A percentile compares a stretch with the other conserved stretches of the same genome.
These are phyloP conservation scores for Apeltes quadracus DNA, from an alignment of 2,113 vertebrate species.

Conservation along the genomic window DNA sequence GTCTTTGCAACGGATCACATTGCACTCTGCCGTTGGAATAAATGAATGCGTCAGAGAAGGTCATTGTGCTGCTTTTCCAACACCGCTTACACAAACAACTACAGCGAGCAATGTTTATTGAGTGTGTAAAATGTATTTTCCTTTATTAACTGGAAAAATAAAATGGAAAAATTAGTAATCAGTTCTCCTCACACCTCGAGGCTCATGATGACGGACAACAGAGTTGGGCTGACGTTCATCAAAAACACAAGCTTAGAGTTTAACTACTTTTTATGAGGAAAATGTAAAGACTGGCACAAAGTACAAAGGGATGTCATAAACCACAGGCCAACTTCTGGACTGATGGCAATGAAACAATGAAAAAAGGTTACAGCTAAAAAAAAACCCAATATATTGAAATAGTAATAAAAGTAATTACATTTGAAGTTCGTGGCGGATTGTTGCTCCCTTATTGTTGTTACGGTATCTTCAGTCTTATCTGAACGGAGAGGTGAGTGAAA, in stretches of 20 bases:
- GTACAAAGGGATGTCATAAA: not conserved
- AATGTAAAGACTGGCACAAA: conserved; percentile 23
- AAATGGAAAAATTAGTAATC: conserved; percentile 19
- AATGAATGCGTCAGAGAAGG: conserved; percentile 17
- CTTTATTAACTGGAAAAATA: too few species aligned
- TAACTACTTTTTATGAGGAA: conserved; percentile 23
- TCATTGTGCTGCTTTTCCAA: conserved; percentile 43
- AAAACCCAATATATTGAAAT: not conserved
- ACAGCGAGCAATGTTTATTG: conserved; percentile 21
- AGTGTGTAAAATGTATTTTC: conserved; percentile 28
- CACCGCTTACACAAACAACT: conserved; percentile 17
- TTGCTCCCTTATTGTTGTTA: too few species aligned
- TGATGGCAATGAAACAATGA: not conserved
- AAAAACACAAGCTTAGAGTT: conserved; percentile 10
- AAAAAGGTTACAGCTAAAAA: not conserved
- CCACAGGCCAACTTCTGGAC: not conserved
- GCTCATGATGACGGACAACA: conserved; percentile 14
- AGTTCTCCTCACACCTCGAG: conserved; percentile 19
- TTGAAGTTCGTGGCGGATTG: too few species aligned
- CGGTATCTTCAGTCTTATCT: not conserved
- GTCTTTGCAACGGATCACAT: conserved; percentile 15
- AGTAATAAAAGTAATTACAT: not conserved
- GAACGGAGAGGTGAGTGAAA: not conserved
- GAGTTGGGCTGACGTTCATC: conserved; percentile 19
- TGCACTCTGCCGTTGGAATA: conserved; percentile 15